Conservation (phyloP, 2,113 vertebrate genomes). For the Scomber japonicus region DNA sequence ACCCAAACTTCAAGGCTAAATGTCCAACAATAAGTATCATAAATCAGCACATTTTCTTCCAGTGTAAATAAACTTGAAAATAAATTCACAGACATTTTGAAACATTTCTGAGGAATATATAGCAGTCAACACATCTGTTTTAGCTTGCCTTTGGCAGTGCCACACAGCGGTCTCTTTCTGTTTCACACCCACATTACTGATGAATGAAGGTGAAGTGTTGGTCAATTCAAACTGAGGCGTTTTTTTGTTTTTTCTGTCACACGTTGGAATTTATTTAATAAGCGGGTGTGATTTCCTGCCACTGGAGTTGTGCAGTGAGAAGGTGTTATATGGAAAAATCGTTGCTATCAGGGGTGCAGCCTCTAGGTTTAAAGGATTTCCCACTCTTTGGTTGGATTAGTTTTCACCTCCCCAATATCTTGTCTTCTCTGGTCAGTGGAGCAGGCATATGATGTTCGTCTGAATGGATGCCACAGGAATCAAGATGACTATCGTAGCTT, state of each 20-base stretch:
- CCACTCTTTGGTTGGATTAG: conserved; percentile 63
- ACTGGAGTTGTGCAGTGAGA: conserved; percentile 32
- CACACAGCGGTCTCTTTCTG: conserved; percentile 27
- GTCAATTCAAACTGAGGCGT: conserved; percentile 44
- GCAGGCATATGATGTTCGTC: conserved; percentile 57
- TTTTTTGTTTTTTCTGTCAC: conserved; percentile 41
- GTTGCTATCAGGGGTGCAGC: conserved; percentile 61
- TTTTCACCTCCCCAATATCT: conserved; percentile 63
- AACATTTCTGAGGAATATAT: conserved; percentile 32
- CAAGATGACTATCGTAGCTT: conserved; percentile 53
- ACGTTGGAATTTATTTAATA: conserved; percentile 53
- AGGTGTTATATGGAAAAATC: conserved; percentile 41
- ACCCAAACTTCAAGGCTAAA: conserved; percentile 1
- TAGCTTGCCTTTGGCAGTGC: conserved; percentile 37
- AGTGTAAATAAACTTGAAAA: neutral
- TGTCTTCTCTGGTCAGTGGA: conserved; percentile 65
- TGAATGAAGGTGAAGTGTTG: conserved; percentile 51
- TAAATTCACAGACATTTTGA: conserved; percentile 21
- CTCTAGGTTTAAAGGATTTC: conserved; percentile 70
- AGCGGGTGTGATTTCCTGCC: conserved; percentile 50
- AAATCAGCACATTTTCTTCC: neutral
- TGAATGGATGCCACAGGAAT: conserved; percentile 61
- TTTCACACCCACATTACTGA: conserved; percentile 36
- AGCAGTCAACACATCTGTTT: conserved; percentile 52
- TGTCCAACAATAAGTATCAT: neutral